Conservation (phyloP, 2,113 vertebrate species). For the Aphyosemion australe region DNA sequence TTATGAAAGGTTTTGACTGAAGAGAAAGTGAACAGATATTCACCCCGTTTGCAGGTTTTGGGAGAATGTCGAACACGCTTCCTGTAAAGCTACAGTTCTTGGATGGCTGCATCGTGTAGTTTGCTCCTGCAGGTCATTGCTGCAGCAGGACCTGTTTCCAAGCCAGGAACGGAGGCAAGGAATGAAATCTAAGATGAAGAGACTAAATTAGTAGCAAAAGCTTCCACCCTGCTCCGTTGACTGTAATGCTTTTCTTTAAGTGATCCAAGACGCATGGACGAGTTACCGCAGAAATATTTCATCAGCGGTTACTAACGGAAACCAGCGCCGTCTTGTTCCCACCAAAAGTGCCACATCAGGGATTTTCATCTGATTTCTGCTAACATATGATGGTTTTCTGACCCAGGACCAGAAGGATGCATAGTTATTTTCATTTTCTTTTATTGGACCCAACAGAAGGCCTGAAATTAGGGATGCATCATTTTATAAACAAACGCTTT, state of each 20-base stretch:
- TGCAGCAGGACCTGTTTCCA: constrained; percentile 45
- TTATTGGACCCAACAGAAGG: constrained; percentile 4
- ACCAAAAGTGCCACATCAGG: constrained; percentile 71
- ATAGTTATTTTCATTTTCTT: no score
- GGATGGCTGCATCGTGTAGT: constrained; percentile 63
- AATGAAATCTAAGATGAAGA: constrained; percentile 68
- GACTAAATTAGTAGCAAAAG: constrained; percentile 66
- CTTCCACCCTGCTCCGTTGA: constrained; percentile 59
- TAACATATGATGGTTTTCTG: constrained; percentile 32
- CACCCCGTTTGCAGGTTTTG: constrained; percentile 68
- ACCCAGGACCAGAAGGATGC: no score
- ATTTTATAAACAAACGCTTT: constrained; percentile 14
- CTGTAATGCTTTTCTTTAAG: constrained; percentile 61
- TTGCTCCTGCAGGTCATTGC: constrained; percentile 68
- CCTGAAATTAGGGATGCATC: neutral
- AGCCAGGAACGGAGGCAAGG: constrained; percentile 57
- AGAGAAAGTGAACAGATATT: constrained; percentile 58
- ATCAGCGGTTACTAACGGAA: constrained; percentile 74
- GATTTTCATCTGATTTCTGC: constrained; percentile 73
- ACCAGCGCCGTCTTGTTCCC: constrained; percentile 35
- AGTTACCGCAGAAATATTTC: constrained; percentile 79
- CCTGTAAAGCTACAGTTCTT: constrained; percentile 64
- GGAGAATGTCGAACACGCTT: constrained; percentile 63
- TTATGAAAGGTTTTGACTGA: constrained; percentile 46
- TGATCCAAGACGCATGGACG: constrained; percentile 65